Evolutionary conservation across 2,113 vertebrate genomes (phyloP), one percentile per base, ranked within the genome.

Genomic region (Chlorodrepanis virens): DNA sequence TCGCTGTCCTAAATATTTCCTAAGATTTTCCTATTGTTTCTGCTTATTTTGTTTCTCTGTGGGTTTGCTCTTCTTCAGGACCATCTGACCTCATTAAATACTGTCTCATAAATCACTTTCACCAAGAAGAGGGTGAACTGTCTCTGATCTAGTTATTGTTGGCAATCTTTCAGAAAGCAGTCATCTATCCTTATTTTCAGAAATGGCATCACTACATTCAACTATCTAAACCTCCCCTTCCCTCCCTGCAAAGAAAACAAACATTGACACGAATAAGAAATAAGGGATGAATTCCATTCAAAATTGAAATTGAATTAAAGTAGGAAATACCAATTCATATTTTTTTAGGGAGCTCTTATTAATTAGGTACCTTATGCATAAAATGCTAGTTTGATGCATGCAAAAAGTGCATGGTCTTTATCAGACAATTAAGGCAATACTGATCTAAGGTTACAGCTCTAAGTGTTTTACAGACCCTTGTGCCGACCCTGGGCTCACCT

Each of bases 141-240:
- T 83, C 82, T 90, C 91, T 86, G 71, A 83, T 90, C 28, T 77
- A 80, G 85, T 95, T 97, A 81, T 94, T 94, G 47, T 81, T 97
- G 94, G 94, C 91, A 80, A 17, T 56, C 27, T 76, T 80, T 93
- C 87, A 85, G 31, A 88, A 91, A 84, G 24, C 4, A n/a, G n/a
- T 54, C 21, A 60, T 92, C 78, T 67, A 74, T 52, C 60, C 44
- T 86, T 88, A 42, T 83, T 93, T 95, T 92, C 67, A 90, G 67
- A 93, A 94, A 92, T 44, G 20, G 47, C 47, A 84, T 49, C 52
- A 35, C 54, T 92, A n/a, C 45, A 21, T 78, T 77, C 64, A 84
- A 40, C 64, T 75, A 78, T 44, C 49, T 89, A 92, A 94, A 93
- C 70, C 39, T 92, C 60, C 44, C 53, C 39, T 89, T 94, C 76